Evolutionary conservation across 2,113 vertebrate genomes (phyloP), one percentile per base, ranked within the genome.

Genomic region (Rhinopomastus cyanomelas): DNA sequence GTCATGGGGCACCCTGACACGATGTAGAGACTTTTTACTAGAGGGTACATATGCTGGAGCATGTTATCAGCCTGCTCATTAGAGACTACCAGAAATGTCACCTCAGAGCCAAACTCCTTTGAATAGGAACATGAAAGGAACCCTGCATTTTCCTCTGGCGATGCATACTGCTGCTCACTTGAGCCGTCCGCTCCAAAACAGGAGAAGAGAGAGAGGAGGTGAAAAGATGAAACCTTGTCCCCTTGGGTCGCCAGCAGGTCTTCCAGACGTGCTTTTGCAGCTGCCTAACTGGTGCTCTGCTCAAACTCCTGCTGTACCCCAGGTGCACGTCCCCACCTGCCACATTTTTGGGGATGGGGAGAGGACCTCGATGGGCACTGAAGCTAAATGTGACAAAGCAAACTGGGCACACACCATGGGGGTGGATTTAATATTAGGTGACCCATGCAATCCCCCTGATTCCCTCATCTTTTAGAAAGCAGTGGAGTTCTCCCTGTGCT

Each of bases 41-140:
- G 37, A 75, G 39, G 48, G 66, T 78, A 75, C 52, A 56, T 46
- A 32, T 23, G 34, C 30, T 52, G 5, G 5, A 1, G 9, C 44
- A 4, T 60, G 68, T 89, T 91, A 56, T 2, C 78, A 56, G 73
- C 37, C 52, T 82, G 44, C 64, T 88, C n/a, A 89, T 91, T 90
- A 94, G 49, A 73, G 44, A 36, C 67, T 42, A 56, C 26, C n/a
- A 78, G 60, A 92, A 90, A 92, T 69, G 51, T 25, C 77, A 94
- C 49, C 67, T 76, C 59, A 73, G 68, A 87, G 61, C 26, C 42
- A 42, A 56, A 8, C 27, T 91, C 48, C 67, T 89, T 85, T 55
- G 84, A 81, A 85, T 51, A 59, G 55, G 90, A 87, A 48, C 4
- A 4, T 68, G 34, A 88, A 87, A 84, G 20, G 21, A 83, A 18